These are phyloP conservation scores for Pimephales promelas DNA, from an alignment of 2,113 vertebrate species.

Conservation along the genomic window DNA sequence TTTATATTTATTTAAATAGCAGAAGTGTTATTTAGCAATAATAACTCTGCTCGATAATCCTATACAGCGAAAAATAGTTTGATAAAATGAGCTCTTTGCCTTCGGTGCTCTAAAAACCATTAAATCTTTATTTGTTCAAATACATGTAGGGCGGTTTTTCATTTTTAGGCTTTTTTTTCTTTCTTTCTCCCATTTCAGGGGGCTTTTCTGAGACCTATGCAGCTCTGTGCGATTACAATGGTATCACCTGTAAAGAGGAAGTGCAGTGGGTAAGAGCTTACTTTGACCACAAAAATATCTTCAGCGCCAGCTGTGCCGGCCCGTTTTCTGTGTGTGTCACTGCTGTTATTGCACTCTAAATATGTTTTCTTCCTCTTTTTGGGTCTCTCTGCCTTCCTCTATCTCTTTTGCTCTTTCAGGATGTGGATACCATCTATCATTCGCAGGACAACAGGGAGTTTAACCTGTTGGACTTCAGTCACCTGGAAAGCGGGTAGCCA, in stretches of 20 bases:
- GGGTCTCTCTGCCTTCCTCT: conserved; percentile 15
- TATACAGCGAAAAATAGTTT: too few species aligned
- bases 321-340: conserved; percentile 30
- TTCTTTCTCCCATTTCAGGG: conserved; percentile 62
- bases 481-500: conserved; percentile 87
- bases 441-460: conserved; percentile 91
- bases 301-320: not conserved
- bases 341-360: not conserved
- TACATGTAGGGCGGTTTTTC: not conserved
- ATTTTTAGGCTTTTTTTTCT: not conserved
- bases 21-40: too few species aligned
- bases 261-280: conserved; percentile 77
- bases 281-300: not conserved
- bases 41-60: too few species aligned
- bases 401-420: conserved; percentile 68
- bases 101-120: too few species aligned
- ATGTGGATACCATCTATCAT: conserved; percentile 94
- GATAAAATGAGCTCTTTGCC: too few species aligned
- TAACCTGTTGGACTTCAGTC: conserved; percentile 89
- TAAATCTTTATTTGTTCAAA: not conserved
- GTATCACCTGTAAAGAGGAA: conserved; percentile 81
- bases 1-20: too few species aligned
- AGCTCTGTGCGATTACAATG: conserved; percentile 80
- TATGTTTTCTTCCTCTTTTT: conserved; percentile 33
- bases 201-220: conserved; percentile 81